Percentiles rank a stretch among this genome's conserved stretches.
phyloP scores from a whole-genome alignment of 1,140 invertebrate species.

The Ceratosolen fusciceps region DNA sequence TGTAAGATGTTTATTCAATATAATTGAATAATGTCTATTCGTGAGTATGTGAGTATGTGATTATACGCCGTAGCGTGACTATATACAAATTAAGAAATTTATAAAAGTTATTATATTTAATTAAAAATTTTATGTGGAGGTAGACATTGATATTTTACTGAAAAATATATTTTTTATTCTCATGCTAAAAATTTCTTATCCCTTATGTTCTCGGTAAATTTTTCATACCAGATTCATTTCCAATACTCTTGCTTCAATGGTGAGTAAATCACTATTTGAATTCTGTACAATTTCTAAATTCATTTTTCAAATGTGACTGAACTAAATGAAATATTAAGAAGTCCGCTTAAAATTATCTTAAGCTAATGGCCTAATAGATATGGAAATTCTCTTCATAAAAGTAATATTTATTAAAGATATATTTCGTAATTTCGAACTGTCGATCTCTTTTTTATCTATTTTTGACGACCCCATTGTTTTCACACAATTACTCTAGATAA shows the following conservation, averaged over 20 bases:
- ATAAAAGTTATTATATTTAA: too few relatives aligned
- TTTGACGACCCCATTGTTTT: neutral
- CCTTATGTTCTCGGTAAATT: slow-evolving; percentile 25
- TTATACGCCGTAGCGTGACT: too few relatives aligned
- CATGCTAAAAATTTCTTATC: neutral
- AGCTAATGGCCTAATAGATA: neutral
- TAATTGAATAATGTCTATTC: too few relatives aligned
- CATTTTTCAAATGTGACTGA: neutral
- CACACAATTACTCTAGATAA: neutral
- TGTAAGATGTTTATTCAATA: too few relatives aligned
- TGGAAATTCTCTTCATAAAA: neutral
- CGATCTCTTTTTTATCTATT: neutral
- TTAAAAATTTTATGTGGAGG: too few relatives aligned
- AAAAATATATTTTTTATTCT: too few relatives aligned
- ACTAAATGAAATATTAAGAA: neutral
- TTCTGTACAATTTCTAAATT: neutral
- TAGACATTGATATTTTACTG: too few relatives aligned
- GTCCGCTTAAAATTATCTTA: neutral
- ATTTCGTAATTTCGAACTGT: neutral
- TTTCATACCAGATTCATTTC: neutral
- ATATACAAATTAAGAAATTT: too few relatives aligned
- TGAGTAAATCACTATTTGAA: slow-evolving; percentile 4
- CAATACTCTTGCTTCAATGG: neutral
- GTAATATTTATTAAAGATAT: neutral
- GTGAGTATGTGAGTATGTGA: too few relatives aligned